These are phyloP conservation scores for Parazoanthus swiftii DNA, from an alignment of 92 coral and sea anemone species.

Conservation along the genomic window DNA sequence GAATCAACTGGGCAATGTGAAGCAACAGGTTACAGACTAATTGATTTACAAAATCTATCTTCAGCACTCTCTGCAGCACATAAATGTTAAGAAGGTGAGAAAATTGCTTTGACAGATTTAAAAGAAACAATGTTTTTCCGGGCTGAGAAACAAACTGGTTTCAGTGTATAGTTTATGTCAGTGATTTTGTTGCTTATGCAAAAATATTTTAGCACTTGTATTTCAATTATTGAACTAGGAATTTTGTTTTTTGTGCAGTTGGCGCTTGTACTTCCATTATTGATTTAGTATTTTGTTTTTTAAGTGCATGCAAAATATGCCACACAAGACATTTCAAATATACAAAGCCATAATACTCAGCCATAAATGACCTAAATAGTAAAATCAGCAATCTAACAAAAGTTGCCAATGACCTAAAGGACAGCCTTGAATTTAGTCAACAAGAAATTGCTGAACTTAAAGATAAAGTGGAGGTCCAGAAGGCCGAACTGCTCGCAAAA, in stretches of 20 bases:
- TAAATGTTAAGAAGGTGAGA: slow-evolving; percentile 49
- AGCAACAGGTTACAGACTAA: slow-evolving; percentile 45
- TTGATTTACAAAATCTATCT: slow-evolving; percentile 38
- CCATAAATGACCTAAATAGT: too few relatives aligned
- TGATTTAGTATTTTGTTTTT: slow-evolving; percentile 13
- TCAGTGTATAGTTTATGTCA: slow-evolving; percentile 1
- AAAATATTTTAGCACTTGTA: not conserved
- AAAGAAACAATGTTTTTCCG: slow-evolving; percentile 39
- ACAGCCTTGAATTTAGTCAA: too few relatives aligned
- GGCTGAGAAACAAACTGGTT: slow-evolving; percentile 9
- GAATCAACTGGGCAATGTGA: slow-evolving; percentile 31
- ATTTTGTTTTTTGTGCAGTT: slow-evolving; percentile 42
- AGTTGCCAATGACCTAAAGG: too few relatives aligned
- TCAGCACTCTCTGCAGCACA: slow-evolving; percentile 46
- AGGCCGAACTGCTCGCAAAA: too few relatives aligned
- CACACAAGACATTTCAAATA: slow-evolving; percentile 24
- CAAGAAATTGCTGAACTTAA: too few relatives aligned
- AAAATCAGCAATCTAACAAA: too few relatives aligned
- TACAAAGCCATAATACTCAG: not conserved
- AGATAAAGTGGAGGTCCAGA: too few relatives aligned
- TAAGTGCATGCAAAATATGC: not conserved
- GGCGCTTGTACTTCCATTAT: not conserved
- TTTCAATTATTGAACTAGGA: slow-evolving; percentile 25
- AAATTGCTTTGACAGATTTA: slow-evolving; percentile 30
- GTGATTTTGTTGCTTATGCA: not conserved